Base-by-base conservation (phyloP, 2,888 invertebrate genomes). In the Nezara viridula region DNA sequence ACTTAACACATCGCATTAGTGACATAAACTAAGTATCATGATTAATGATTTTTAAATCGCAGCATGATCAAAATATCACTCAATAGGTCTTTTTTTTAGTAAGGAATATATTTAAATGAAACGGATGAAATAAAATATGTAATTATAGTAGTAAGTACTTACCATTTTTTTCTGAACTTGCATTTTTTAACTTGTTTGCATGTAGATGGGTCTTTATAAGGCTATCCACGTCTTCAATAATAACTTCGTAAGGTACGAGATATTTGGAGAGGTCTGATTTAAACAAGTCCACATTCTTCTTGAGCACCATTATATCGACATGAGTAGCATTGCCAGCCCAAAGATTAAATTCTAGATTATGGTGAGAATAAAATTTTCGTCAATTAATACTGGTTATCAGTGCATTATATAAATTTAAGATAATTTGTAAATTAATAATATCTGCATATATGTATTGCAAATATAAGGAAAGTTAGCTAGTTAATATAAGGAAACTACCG, bases 291-390 rank as follows among this genome's bases (percentile, higher is more conserved):
- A 96, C 92, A n/a, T 94, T 94, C 85, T 95, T 93, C 2, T 95
- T 94, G 92, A 95, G 95, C n/a, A 97, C 94, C 91, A 97, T 94
- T 89, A 97, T 94, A 92, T 97, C 97, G 49, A 96, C 92, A 0
- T 94, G 93, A 0, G 95, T 93, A 40, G 93, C 93, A 92, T 95
- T 95, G 32, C 95, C 95, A 50, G 89, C 90, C 96, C 96, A 96
- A 92, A 94, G 94, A 32, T 95, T 93, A 90, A 96, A 94, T 90
- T 95, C 96, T 96, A 92, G 86, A 90, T 32, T 73, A 21, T 6
- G 37, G n/a, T 21, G 37, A 37, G 19, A 73, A 37, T 5, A 19
- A 0, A 73, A 37, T 7, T 5, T 5, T 37, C 2, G 27, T 9
- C 37, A 6, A 73, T 19, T 21, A 73, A 73, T 73, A 21, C 27